Evolutionary conservation across 2,888 invertebrate genomes (phyloP), one percentile per base, ranked within the genome.

Genomic region (Agrotis exclamationis): DNA sequence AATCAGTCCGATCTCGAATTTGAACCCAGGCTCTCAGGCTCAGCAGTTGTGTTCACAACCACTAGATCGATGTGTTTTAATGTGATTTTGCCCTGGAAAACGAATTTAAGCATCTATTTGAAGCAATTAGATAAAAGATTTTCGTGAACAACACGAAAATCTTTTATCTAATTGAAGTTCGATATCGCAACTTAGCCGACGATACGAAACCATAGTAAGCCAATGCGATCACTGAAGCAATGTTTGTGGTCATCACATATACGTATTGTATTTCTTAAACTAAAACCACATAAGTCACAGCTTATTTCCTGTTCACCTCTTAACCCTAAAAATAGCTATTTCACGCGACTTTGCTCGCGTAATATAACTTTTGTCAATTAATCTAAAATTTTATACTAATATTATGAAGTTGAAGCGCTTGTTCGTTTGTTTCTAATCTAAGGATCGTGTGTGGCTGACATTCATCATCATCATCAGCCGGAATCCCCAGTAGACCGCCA

Each of bases 241-340:
- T 44, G 13, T 24, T 57, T 75, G 67, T 33, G 56, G 72, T 72
- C 20, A 50, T 57, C 22, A 45, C 13, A 14, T n/a, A 14, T n/a
- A 33, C 2, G n/a, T 63, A 68, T 76, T 69, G 57, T 47, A 71
- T 60, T 70, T 54, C 47, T 13, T 14, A 54, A 24, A 7, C n/a
- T n/a, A 7, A 14, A 33, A 76, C 76, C 73, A 48, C 51, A 58
- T 1, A 47, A 63, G 50, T 63, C 54, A 33, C 57, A 74, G 53
- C 16, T 59, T 44, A 66, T 74, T 67, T 71, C 63, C 63, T 54
- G 51, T 11, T 45, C 16, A 45, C 24, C 48, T 66, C 18, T 24
- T 28, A 22, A 51, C 11, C 6, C 45, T 45, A 39, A 39, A 39
- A 1, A 9, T 33, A 47, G 16, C 13, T 28, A 1, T 28, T n/a